These are phyloP conservation scores for Tangara arthus DNA, from an alignment of 2,797 vertebrate genomes.

Conservation along the genomic window DNA sequence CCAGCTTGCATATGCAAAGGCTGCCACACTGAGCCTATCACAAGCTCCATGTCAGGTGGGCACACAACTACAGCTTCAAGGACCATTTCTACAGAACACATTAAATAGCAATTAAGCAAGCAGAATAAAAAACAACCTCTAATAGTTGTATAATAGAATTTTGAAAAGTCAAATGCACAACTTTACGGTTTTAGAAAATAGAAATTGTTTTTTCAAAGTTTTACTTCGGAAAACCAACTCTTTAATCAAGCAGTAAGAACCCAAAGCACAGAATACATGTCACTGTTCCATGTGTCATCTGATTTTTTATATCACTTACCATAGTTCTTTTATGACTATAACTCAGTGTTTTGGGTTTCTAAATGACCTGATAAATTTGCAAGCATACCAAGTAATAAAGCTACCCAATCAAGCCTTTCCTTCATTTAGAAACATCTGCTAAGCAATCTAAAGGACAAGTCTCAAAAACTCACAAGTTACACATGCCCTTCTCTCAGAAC, in stretches of 20 bases:
- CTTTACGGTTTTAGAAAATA: not conserved
- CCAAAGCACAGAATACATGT: not conserved
- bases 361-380: not conserved
- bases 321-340: not conserved
- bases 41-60: accelerated
- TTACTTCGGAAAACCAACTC: not conserved
- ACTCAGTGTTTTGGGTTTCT: not conserved
- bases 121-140: accelerated
- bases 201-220: not conserved
- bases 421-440: not conserved
- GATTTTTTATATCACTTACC: not conserved
- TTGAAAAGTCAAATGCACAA: not conserved
- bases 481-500: not conserved
- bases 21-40: not conserved
- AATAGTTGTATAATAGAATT: not conserved
- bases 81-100: not conserved
- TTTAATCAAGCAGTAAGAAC: not conserved
- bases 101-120: not conserved
- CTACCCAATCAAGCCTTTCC: not conserved
- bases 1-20: not conserved
- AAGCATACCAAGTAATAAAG: not conserved
- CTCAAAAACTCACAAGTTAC: not conserved
- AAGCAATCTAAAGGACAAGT: not conserved
- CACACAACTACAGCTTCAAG: not conserved
- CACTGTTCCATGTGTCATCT: not conserved